Percentiles rank a stretch among this genome's conserved stretches.
Conservation (phyloP, 1,140 invertebrate species). For the Bombus turneri region DNA sequence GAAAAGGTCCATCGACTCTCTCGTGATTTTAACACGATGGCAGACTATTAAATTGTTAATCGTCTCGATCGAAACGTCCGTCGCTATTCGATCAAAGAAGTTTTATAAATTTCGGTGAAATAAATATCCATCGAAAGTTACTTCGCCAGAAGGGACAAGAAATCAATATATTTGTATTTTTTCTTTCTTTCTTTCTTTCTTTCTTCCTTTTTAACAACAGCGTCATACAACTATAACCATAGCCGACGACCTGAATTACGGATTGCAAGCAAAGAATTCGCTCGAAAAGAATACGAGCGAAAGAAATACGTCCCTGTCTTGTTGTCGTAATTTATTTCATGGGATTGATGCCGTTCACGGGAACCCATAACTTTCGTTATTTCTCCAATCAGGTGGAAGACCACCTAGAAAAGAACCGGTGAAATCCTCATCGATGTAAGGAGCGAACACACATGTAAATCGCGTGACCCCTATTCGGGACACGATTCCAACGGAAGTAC, state of each 20-base stretch:
- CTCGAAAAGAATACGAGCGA: neutral
- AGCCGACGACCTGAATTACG: neutral
- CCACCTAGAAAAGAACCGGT: constrained; percentile 67
- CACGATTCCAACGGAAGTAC: constrained; percentile 57
- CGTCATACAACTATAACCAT: neutral
- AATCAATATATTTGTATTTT: no score
- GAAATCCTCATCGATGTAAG: constrained; percentile 61
- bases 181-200: no score
- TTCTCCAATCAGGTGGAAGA: constrained; percentile 63
- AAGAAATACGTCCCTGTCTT: constrained; percentile 16
- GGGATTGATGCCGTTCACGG: constrained; percentile 56
- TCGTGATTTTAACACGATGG: neutral
- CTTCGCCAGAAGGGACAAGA: no score
- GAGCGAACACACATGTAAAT: constrained; percentile 67
- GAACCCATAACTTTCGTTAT: constrained; percentile 67
- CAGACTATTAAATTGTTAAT: neutral
- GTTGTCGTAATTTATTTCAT: constrained; percentile 61
- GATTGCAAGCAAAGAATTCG: constrained; percentile 5
- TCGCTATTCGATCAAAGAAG: neutral
- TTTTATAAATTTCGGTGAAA: neutral
- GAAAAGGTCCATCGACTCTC: no score
- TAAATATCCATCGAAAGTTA: no score
- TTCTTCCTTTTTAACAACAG: neutral
- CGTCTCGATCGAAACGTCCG: neutral
- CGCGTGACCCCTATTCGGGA: constrained; percentile 67